These are phyloP conservation scores for Esperia sulphurella DNA, from an alignment of 2,888 invertebrate genomes.

Conservation along the genomic window DNA sequence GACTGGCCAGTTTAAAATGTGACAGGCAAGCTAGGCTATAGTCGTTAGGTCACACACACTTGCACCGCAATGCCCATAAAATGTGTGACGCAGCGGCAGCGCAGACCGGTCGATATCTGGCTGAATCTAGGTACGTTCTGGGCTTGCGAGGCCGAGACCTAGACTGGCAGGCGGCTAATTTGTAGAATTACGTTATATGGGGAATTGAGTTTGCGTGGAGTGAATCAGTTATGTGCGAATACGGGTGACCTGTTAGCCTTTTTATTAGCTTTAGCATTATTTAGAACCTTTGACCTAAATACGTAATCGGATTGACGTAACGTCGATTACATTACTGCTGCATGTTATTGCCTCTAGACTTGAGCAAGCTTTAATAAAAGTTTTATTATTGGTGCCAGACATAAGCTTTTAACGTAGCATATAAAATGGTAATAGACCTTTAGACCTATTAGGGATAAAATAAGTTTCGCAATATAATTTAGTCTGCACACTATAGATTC, in stretches of 20 bases:
- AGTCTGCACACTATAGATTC: too few relatives aligned
- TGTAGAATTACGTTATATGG: conserved; percentile 20
- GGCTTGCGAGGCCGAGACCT: conserved; percentile 32
- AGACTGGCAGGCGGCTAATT: conserved; percentile 33
- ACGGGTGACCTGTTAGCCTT: conserved; percentile 4
- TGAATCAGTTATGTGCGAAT: conserved; percentile 19
- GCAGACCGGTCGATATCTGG: conserved; percentile 42
- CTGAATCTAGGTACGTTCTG: conserved; percentile 32
- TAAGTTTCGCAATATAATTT: background rate
- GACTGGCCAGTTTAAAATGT: too few relatives aligned
- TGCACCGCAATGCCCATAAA: conserved; percentile 19
- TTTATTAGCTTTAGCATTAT: background rate
- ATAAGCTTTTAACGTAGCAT: background rate
- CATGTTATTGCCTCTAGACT: conserved; percentile 12
- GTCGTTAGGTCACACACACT: background rate
- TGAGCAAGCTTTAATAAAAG: conserved; percentile 9
- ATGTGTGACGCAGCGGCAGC: conserved; percentile 20
- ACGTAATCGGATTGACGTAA: background rate
- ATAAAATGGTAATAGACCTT: background rate
- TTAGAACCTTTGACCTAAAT: conserved; percentile 1
- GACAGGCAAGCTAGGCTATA: too few relatives aligned
- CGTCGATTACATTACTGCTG: background rate
- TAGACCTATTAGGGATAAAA: background rate
- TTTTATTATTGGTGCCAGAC: conserved; percentile 5
- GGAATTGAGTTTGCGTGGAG: conserved; percentile 18